phyloP scores from a whole-genome alignment of 2,113 vertebrate genomes.

The Willisornis vidua region DNA sequence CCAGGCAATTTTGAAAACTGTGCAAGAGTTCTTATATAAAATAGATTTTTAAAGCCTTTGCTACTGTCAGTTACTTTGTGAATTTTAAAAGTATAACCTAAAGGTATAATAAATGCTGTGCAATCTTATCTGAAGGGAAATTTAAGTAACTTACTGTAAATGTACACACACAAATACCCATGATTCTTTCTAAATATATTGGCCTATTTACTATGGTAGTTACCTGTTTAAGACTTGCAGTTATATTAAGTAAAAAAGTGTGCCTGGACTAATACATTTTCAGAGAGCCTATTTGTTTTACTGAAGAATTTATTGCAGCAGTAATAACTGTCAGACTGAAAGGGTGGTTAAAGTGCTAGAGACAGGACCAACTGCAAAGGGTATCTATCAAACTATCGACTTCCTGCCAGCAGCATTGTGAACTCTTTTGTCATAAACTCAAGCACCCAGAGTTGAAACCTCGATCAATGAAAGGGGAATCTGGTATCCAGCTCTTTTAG shows the following conservation, averaged over 20 bases:
- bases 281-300: slow-evolving; percentile 79
- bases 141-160: slow-evolving; percentile 21
- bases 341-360: slow-evolving; percentile 84
- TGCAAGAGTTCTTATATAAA: not conserved
- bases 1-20: not conserved
- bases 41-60: slow-evolving; percentile 20
- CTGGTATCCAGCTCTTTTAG: slow-evolving; percentile 82
- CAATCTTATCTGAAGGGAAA: slow-evolving; percentile 31
- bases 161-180: not conserved
- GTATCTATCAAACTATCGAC: slow-evolving; percentile 87
- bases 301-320: slow-evolving; percentile 89
- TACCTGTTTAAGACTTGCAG: slow-evolving; percentile 83
- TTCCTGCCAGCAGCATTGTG: slow-evolving; percentile 85
- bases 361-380: slow-evolving; percentile 80
- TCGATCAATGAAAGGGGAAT: slow-evolving; percentile 81
- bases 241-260: slow-evolving; percentile 90
- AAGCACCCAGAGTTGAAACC: slow-evolving; percentile 77
- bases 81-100: slow-evolving; percentile 44
- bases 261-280: slow-evolving; percentile 86
- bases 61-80: not conserved
- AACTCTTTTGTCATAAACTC: slow-evolving; percentile 89
- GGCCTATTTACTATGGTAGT: slow-evolving; percentile 75
- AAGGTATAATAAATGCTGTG: slow-evolving; percentile 44
- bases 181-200: slow-evolving; percentile 73
- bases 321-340: slow-evolving; percentile 92